These are phyloP conservation scores for Stegodyphus mimosarum DNA, from an alignment of 1,140 invertebrate species.

Conservation along the genomic window DNA sequence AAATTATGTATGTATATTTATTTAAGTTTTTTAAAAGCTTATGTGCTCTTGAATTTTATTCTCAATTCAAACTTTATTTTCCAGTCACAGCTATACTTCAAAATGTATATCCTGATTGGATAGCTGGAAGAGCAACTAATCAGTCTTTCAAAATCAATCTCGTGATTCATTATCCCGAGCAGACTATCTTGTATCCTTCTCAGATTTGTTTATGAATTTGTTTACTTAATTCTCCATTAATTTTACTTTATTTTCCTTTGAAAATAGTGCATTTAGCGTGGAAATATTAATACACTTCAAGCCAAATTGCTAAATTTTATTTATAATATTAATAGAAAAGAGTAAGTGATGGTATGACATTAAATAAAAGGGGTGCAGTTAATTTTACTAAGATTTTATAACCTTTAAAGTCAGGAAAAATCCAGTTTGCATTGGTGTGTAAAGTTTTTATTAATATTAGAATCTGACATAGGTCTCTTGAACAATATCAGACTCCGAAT, in stretches of 20 bases:
- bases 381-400: neutral
- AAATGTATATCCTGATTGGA: slow-evolving; percentile 47
- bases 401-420: too few species aligned
- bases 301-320: neutral
- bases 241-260: neutral
- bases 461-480: too few species aligned
- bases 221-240: neutral
- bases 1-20: neutral
- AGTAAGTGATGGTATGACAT: neutral
- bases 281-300: too few species aligned
- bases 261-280: neutral
- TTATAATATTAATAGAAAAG: neutral
- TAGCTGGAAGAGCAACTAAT: slow-evolving; percentile 17
- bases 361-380: neutral
- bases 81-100: slow-evolving; percentile 43
- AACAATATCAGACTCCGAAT: too few species aligned
- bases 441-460: too few species aligned
- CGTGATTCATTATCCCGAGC: slow-evolving; percentile 40
- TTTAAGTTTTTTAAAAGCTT: neutral
- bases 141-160: slow-evolving; percentile 44
- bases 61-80: slow-evolving; percentile 4
- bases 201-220: neutral
- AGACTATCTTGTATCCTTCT: slow-evolving; percentile 55
- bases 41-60: neutral
- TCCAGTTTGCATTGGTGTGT: too few species aligned